Conservation (phyloP, 2,888 invertebrate species). For the Diabrotica balteata region DNA sequence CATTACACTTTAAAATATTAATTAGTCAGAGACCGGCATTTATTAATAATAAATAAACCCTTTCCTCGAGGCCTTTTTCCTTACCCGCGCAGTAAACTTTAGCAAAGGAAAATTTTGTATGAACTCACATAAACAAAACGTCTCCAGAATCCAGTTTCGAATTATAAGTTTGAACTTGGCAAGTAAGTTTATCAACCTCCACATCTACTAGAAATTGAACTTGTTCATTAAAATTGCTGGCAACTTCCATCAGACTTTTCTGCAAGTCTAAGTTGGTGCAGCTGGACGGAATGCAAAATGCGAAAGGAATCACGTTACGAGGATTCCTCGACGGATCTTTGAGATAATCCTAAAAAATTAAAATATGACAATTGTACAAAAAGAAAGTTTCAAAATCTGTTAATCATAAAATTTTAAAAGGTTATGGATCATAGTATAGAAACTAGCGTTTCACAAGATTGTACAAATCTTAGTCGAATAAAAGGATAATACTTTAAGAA, state of each 20-base stretch:
- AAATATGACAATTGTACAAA: neutral
- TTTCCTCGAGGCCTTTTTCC: too few relatives aligned
- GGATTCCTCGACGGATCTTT: conserved; percentile 32
- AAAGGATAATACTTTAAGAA: too few relatives aligned
- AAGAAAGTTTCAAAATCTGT: too few relatives aligned
- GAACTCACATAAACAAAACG: conserved; percentile 38
- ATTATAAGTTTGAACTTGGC: conserved; percentile 29
- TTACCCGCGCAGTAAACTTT: too few relatives aligned
- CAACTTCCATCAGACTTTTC: conserved; percentile 41
- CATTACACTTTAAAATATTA: neutral
- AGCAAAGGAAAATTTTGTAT: too few relatives aligned
- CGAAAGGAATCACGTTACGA: conserved; percentile 62
- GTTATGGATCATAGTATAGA: too few relatives aligned
- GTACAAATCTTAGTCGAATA: too few relatives aligned
- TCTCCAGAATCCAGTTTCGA: conserved; percentile 27
- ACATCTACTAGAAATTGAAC: conserved; percentile 31
- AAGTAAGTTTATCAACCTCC: conserved; percentile 34
- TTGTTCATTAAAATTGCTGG: conserved; percentile 32
- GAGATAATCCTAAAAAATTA: conserved; percentile 31
- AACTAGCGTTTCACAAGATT: too few relatives aligned
- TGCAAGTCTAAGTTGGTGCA: conserved; percentile 65
- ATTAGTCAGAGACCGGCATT: neutral
- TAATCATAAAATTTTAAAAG: too few relatives aligned
- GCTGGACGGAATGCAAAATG: conserved; percentile 67
- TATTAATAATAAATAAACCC: too few relatives aligned